Evolutionary conservation across 1,140 invertebrate species (phyloP).

Genomic region (Drosophila elegans): DNA sequence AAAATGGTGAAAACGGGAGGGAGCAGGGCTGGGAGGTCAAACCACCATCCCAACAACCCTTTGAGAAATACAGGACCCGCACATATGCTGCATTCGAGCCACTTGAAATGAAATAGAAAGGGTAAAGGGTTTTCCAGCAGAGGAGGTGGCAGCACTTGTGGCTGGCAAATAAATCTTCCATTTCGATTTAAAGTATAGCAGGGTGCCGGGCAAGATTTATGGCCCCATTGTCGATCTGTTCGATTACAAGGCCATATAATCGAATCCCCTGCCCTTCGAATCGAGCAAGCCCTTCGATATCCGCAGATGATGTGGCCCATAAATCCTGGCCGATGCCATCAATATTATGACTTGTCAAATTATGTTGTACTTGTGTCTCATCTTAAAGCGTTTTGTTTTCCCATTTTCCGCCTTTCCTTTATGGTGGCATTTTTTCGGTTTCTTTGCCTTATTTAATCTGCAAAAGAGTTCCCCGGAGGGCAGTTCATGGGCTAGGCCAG

Average conservation of each 20-base stretch:
- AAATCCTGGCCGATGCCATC: slow-evolving; percentile 71
- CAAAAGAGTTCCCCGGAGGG: slow-evolving; percentile 56
- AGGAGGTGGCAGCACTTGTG: slow-evolving; percentile 56
- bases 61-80: slow-evolving; percentile 20
- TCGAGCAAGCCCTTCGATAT: slow-evolving; percentile 7
- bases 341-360: slow-evolving; percentile 83
- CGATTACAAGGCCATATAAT: slow-evolving; percentile 81
- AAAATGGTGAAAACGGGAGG: slow-evolving; percentile 1
- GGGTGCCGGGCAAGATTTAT: slow-evolving; percentile 65
- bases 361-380: slow-evolving; percentile 70
- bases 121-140: slow-evolving; percentile 17
- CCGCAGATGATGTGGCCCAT: slow-evolving; percentile 68
- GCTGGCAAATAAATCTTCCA: slow-evolving; percentile 72
- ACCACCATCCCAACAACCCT: slow-evolving; percentile 29
- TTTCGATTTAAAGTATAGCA: slow-evolving; percentile 77
- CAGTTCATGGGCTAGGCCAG: slow-evolving; percentile 37
- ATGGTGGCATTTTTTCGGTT: slow-evolving; percentile 3
- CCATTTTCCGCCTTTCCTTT: slow-evolving; percentile 19
- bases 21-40: slow-evolving; percentile 1
- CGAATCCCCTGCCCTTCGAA: slow-evolving; percentile 37
- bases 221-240: slow-evolving; percentile 76
- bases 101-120: slow-evolving; percentile 36
- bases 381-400: slow-evolving; percentile 52
- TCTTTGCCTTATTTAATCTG: slow-evolving; percentile 39
- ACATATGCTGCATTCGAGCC: slow-evolving; percentile 47